Percentiles rank a stretch among this genome's conserved stretches.
These are phyloP conservation scores for Palythoa heliodiscus DNA, from an alignment of 92 coral and sea anemone genomes.

Conservation along the genomic window DNA sequence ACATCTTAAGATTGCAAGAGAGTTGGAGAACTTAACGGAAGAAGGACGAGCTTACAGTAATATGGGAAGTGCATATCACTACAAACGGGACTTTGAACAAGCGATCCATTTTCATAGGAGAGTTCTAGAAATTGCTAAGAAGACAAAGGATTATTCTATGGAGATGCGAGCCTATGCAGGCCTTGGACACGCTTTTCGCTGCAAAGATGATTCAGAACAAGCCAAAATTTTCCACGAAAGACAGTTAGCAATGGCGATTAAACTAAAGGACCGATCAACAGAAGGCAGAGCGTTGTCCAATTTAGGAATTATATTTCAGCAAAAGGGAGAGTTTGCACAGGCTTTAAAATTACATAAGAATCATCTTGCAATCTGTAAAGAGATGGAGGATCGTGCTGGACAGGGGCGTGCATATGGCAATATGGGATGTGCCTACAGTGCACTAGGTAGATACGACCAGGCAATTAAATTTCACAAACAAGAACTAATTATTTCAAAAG, in stretches of 20 bases:
- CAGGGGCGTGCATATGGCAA: constrained; percentile 99
- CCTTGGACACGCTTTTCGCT: constrained; percentile 89
- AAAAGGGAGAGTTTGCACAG: constrained; percentile 79
- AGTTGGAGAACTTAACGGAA: constrained; percentile 75
- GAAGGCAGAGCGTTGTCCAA: constrained; percentile 97
- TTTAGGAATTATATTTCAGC: constrained; percentile 93
- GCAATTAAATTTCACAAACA: constrained; percentile 97
- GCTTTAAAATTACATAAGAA: constrained; percentile 92
- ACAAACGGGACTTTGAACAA: constrained; percentile 83
- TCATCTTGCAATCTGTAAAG: constrained; percentile 94
- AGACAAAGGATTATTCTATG: constrained; percentile 79
- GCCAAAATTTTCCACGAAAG: constrained; percentile 84
- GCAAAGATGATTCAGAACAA: constrained; percentile 79
- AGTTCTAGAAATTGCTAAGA: constrained; percentile 82
- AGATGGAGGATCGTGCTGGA: constrained; percentile 94
- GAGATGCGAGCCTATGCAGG: constrained; percentile 97
- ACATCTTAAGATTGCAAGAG: constrained; percentile 83
- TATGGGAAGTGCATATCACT: constrained; percentile 92
- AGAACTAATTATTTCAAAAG: constrained; percentile 91
- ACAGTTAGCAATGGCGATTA: constrained; percentile 87
- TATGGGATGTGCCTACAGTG: constrained; percentile 99
- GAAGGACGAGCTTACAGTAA: constrained; percentile 93
- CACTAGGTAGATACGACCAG: constrained; percentile 89
- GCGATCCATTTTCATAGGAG: constrained; percentile 76
- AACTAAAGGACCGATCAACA: constrained; percentile 84